phyloP scores from a whole-genome alignment of 1,140 invertebrate genomes.

The Dendrolimus kikuchii region DNA sequence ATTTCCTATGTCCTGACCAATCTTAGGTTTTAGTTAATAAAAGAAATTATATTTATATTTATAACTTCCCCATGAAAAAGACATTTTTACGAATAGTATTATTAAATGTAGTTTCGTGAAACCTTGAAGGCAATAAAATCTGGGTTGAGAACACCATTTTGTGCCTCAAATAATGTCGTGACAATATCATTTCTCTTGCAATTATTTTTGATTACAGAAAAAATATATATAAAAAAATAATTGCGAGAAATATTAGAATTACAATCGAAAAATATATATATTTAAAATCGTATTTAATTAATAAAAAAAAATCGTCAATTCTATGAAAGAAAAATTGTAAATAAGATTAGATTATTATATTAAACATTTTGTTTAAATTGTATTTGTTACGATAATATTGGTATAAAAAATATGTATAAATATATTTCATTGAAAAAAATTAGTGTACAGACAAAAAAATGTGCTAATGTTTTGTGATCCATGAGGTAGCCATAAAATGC shows the following conservation, averaged over 20 bases:
- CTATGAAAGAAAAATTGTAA: constrained; percentile 36
- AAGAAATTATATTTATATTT: constrained; percentile 67
- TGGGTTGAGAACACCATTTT: constrained; percentile 62
- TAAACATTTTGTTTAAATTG: constrained; percentile 31
- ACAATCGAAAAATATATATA: too few species aligned
- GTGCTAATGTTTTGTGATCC: constrained; percentile 59
- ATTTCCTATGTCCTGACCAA: constrained; percentile 64
- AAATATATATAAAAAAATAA: constrained; percentile 53
- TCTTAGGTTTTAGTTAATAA: constrained; percentile 58
- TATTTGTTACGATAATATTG: constrained; percentile 54
- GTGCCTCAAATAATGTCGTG: constrained; percentile 52
- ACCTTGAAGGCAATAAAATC: constrained; percentile 48
- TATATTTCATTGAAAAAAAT: constrained; percentile 30
- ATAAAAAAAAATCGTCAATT: constrained; percentile 27
- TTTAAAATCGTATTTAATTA: constrained; percentile 16
- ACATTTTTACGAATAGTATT: constrained; percentile 72
- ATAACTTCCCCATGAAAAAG: constrained; percentile 65
- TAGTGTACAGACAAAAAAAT: constrained; percentile 40
- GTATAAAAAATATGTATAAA: constrained; percentile 30
- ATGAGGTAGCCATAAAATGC: constrained; percentile 69
- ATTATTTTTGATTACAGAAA: constrained; percentile 10
- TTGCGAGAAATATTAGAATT: constrained; percentile 45
- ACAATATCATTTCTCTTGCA: constrained; percentile 46
- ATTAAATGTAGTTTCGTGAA: constrained; percentile 65
- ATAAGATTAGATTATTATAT: constrained; percentile 64